Evolutionary conservation across 1,140 invertebrate genomes (phyloP).

Genomic region (Cotesia glomerata): DNA sequence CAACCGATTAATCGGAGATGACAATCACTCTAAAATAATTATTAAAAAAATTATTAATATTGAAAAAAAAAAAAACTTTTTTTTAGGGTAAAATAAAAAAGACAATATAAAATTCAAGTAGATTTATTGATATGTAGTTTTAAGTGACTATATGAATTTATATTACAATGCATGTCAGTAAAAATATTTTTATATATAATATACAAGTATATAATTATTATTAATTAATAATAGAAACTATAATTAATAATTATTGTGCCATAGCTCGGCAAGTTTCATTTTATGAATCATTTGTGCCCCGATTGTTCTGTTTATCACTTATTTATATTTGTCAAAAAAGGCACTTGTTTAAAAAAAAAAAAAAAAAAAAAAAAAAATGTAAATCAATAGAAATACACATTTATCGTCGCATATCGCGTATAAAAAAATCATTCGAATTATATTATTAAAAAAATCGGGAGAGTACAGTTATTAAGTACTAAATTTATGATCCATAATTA

Average conservation of each 20-base stretch:
- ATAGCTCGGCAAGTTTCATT: conserved; percentile 44
- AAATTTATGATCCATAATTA: neutral
- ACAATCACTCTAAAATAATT: conserved; percentile 16
- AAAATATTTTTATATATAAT: too few species aligned
- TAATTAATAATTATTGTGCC: conserved; percentile 8
- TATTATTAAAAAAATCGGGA: neutral
- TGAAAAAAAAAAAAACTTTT: too few species aligned
- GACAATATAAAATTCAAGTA: neutral
- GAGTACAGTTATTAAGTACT: conserved; percentile 11
- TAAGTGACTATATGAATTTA: conserved; percentile 46
- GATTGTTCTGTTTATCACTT: neutral
- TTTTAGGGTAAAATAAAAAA: neutral
- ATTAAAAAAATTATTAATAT: too few species aligned
- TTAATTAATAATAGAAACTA: neutral
- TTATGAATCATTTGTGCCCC: conserved; percentile 1
- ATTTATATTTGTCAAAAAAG: neutral
- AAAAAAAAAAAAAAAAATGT: neutral
- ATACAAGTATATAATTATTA: too few species aligned
- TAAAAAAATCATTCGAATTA: neutral
- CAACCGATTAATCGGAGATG: conserved; percentile 57
- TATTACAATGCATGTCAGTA: conserved; percentile 45
- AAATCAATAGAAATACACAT: too few species aligned
- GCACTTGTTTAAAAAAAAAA: neutral
- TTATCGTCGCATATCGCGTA: neutral
- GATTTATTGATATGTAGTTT: conserved; percentile 41